Base-by-base conservation (phyloP, 1,140 invertebrate genomes). In the Rhopalosiphum maidis region DNA sequence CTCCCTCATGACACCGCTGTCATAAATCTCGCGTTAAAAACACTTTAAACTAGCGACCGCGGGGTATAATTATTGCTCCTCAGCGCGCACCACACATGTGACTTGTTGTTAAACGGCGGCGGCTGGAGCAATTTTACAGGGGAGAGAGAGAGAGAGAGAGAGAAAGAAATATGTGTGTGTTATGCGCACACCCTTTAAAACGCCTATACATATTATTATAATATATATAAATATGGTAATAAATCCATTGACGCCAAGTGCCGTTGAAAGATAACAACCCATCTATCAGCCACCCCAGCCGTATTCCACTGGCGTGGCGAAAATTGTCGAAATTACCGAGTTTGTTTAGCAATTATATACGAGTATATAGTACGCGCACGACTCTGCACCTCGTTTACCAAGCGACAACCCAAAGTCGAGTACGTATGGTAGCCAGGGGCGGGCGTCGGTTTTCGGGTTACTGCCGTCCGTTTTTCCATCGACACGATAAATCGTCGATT, bases 21-120 rank as follows among this genome's bases (percentile, higher is more conserved):
- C 43, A 83, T 91, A 82, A 91, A 91, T 91, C 90, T 83, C 87
- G 11, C 46, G 90, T 91, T 83, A 83, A 83, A 68, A 91, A 91
- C 68, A 82, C 68, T 91, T 82, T 91, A 60, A 68, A 60, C 89
- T 9, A 4, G 35, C 60, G 35, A 41, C 35, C 90, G 9, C 23
- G 41, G 54, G 35, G 15, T 68, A 43, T 77, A 77, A 77, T 77
- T 77, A 60, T 68, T 91, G 41, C 41, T 43, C 51, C 51, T 11
- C 88, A 22, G 51, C n/a, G 88, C 43, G 54, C 90, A 91, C 41
- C 43, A 23, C 90, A 91, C 55, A 68, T 90, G 89, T 60, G 54
- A 90, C 51, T 90, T 90, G 89, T 54, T 23, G 51, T 85, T 54
- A 35, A 90, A 68, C 90, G 55, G 90, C 83, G 43, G 8, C 55